Evolutionary conservation across 2,888 invertebrate genomes (phyloP).

Genomic region (Oasisia sp.): DNA sequence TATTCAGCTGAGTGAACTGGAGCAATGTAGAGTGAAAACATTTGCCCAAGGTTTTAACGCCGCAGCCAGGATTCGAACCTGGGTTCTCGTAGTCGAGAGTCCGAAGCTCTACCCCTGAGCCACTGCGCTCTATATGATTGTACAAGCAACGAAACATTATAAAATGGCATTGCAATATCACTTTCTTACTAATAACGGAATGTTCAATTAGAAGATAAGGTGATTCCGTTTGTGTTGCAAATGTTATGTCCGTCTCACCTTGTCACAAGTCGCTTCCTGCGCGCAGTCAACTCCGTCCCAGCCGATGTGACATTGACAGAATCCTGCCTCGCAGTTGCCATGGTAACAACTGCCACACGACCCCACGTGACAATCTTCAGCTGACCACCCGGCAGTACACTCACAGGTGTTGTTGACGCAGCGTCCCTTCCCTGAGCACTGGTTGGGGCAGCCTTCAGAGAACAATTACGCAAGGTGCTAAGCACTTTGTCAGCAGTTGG

Average conservation of each 20-base stretch:
- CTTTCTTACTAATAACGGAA: no score
- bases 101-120: no score
- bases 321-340: conserved; percentile 22
- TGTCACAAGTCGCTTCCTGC: background rate
- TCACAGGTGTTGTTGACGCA: background rate
- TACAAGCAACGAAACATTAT: no score
- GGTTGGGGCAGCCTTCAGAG: conserved; percentile 6
- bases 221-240: no score
- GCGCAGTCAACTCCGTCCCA: conserved; percentile 26
- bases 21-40: no score
- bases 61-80: no score
- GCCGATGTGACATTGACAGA: conserved; percentile 24
- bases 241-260: background rate
- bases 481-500: background rate
- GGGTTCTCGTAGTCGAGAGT: no score
- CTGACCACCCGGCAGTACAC: background rate
- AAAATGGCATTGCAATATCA: no score
- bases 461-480: background rate
- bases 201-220: no score
- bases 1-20: no score
- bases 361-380: background rate
- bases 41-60: no score
- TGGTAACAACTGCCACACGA: background rate
- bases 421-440: conserved; percentile 6
- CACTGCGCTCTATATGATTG: no score